These are phyloP conservation scores for Notarius quadriscutis DNA, from an alignment of 2,113 vertebrate species.

Conservation along the genomic window DNA sequence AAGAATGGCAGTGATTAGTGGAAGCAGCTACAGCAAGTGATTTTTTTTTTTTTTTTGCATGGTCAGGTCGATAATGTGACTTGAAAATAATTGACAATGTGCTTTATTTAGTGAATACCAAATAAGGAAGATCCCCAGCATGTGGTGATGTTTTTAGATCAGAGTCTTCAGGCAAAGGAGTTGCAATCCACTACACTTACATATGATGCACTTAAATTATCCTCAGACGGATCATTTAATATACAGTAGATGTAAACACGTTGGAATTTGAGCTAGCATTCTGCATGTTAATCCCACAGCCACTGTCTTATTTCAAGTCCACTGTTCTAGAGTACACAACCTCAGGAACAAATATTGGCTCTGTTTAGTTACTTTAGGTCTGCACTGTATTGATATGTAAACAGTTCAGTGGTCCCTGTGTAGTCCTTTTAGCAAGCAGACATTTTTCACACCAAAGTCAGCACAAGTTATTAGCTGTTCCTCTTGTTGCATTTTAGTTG, in stretches of 20 bases:
- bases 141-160: conserved; percentile 12
- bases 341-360: conserved; percentile 3
- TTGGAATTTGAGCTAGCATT: neutral
- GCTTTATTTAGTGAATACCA: neutral
- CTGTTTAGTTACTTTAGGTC: conserved; percentile 24
- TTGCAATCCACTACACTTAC: neutral
- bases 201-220: neutral
- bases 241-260: neutral
- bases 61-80: neutral
- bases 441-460: conserved; percentile 5
- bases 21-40: neutral
- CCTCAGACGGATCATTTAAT: neutral
- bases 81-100: neutral
- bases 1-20: neutral
- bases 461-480: neutral
- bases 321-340: neutral
- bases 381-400: conserved; percentile 3
- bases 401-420: neutral
- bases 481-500: neutral
- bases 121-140: neutral
- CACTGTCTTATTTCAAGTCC: neutral
- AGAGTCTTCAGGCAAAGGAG: conserved; percentile 12
- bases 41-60: too few relatives aligned
- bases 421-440: conserved; percentile 15
- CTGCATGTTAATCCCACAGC: neutral